Evolutionary conservation across 2,113 vertebrate species (phyloP).

Genomic region (Lipotes vexillifer): DNA sequence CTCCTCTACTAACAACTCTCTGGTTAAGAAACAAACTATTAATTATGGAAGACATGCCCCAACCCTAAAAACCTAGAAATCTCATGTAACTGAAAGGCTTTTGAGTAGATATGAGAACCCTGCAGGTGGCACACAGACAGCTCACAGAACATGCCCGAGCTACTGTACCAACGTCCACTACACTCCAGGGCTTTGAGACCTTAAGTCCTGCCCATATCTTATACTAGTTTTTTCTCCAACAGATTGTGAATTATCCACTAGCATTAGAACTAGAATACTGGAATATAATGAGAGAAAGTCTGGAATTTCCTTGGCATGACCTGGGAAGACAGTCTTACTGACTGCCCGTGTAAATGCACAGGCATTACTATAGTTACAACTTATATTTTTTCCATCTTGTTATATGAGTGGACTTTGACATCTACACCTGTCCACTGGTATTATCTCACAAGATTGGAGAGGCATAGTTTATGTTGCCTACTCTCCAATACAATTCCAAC

Average conservation of each 20-base stretch:
- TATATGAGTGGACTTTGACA: not conserved
- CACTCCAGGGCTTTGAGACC: not conserved
- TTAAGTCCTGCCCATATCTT: not conserved
- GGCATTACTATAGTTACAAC: not conserved
- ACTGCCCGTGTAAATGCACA: not conserved
- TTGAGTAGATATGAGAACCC: not conserved
- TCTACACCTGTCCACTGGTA: not conserved
- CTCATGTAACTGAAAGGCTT: not conserved
- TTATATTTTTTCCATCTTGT: not conserved
- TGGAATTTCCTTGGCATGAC: not conserved
- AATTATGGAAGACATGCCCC: not conserved
- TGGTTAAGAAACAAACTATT: not conserved
- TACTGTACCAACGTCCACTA: too few relatives aligned
- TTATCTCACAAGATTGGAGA: not conserved
- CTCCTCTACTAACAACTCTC: not conserved
- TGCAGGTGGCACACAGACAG: not conserved
- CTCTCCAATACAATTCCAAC: not conserved
- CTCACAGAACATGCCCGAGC: not conserved
- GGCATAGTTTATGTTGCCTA: not conserved
- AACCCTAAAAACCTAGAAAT: not conserved
- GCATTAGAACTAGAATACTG: not conserved
- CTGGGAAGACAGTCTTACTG: not conserved
- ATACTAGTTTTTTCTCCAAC: not conserved
- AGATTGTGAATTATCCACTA: not conserved
- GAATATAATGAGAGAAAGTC: not conserved